Evolutionary conservation across 2,797 vertebrate species (phyloP).

Genomic region (Tympanoctomys barrerae): DNA sequence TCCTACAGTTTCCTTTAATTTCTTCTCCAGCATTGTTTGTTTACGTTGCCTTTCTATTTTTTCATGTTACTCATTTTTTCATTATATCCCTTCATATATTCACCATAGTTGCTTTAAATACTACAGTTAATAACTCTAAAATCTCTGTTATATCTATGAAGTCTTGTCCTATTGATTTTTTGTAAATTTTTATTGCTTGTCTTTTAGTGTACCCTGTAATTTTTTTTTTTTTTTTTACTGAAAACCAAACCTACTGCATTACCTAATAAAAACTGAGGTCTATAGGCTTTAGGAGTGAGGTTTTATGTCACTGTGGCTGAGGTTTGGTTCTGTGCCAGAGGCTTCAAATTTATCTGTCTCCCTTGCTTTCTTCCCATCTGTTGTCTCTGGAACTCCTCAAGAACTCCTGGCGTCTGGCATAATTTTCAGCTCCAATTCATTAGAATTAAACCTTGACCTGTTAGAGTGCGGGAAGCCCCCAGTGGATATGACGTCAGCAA

Average conservation of each 20-base stretch:
- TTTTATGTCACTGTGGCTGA: neutral
- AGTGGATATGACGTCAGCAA: neutral
- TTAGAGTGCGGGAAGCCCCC: neutral
- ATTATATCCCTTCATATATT: neutral
- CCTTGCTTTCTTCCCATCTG: neutral
- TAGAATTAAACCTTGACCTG: neutral
- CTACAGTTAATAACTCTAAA: neutral
- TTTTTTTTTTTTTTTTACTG: neutral
- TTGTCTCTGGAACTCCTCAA: neutral
- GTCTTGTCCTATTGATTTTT: neutral
- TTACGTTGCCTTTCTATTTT: neutral
- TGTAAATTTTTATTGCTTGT: neutral
- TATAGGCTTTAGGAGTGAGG: neutral
- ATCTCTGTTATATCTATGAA: neutral
- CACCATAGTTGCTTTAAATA: neutral
- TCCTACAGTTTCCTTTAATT: neutral
- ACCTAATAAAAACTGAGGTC: neutral
- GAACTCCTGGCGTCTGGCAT: neutral
- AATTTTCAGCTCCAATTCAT: neutral
- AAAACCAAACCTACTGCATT: neutral
- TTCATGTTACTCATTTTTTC: neutral
- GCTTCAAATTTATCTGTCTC: neutral
- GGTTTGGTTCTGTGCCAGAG: neutral
- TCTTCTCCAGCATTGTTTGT: neutral
- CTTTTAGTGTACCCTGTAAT: neutral